These are phyloP conservation scores for Drosophila fungiperda DNA, from an alignment of 2,888 invertebrate genomes.

Conservation along the genomic window DNA sequence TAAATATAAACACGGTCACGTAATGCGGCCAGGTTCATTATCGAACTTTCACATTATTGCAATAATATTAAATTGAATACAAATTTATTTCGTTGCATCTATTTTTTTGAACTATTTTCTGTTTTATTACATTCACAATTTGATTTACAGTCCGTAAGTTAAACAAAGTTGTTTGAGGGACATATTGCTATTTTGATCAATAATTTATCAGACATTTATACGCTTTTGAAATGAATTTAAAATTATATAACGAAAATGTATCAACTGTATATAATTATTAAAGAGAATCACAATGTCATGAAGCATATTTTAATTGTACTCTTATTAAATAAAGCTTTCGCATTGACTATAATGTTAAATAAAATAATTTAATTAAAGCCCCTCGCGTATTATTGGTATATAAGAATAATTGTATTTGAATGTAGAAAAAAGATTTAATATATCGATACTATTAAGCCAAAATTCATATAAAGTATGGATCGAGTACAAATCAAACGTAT, in stretches of 20 bases:
- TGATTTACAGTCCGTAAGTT: constrained; percentile 18
- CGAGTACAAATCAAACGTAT: neutral
- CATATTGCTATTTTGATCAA: constrained; percentile 14
- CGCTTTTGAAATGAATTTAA: neutral
- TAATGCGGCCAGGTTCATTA: constrained; percentile 66
- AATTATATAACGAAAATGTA: fast-evolving
- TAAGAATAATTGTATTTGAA: neutral
- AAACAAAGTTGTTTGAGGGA: constrained; percentile 25
- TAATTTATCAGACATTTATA: neutral
- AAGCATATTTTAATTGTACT: neutral
- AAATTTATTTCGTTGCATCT: constrained; percentile 15
- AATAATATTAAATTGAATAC: constrained; percentile 40
- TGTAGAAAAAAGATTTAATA: neutral
- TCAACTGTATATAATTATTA: neutral
- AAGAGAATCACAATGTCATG: neutral
- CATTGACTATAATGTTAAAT: neutral
- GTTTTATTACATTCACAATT: constrained; percentile 31
- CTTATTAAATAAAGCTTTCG: no score
- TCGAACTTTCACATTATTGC: constrained; percentile 59
- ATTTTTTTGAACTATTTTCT: constrained; percentile 15
- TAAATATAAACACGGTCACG: constrained; percentile 57
- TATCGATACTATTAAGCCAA: neutral
- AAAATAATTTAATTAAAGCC: neutral
- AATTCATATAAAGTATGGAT: neutral
- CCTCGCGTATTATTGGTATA: neutral